Evolutionary conservation across 92 coral and sea anemone species (phyloP), one percentile per base, ranked within the genome.

Genomic region (Pocillopora meandrina): DNA sequence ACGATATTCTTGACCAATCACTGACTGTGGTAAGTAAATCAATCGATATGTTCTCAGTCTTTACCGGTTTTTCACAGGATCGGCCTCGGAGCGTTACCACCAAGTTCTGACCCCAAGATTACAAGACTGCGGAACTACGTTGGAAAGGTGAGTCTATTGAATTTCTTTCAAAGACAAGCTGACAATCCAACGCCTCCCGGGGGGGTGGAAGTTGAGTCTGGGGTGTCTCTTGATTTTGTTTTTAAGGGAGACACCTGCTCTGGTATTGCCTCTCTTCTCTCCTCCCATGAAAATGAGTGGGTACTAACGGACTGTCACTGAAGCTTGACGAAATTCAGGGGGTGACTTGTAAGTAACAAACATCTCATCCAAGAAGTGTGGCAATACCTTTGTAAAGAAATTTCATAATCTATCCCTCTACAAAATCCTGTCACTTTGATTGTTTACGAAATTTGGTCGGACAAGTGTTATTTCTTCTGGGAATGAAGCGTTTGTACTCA

Each of bases 31-130:
- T 2, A 9, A 4, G 72, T n/a, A 20, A n/a, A 49, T 9, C 49
- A 10, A 35, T 18, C 63, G 31, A 19, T 20, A 13, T 35, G 42
- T 72, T 72, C 42, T 17, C 42, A 3, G 23, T 9, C 33, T 16
- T 63, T 2, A 47, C 13, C 62, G 56, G 74, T 19, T 16, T 72
- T 47, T 76, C 69, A 9, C 75, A 93, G 96, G 62, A 90, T 93
- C 33, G 96, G 93, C 35, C 75, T 90, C 52, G 92, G 92, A 12
- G 61, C 90, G 10, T 63, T 93, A 34, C 92, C 96, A 14, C 89
- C 82, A 68, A 83, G 73, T 59, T 75, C 96, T 10, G 96, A 93
- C 83, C 33, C 81, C 9, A 88, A 82, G 61, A 93, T 93, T 33
- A 89, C 83, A 20, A 90, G 83, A 88, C 89, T 88, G 13, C 83